A percentile compares a stretch with the other conserved stretches of the same genome.
Conservation (phyloP, 2,888 invertebrate genomes). For the Gibbula magus region DNA sequence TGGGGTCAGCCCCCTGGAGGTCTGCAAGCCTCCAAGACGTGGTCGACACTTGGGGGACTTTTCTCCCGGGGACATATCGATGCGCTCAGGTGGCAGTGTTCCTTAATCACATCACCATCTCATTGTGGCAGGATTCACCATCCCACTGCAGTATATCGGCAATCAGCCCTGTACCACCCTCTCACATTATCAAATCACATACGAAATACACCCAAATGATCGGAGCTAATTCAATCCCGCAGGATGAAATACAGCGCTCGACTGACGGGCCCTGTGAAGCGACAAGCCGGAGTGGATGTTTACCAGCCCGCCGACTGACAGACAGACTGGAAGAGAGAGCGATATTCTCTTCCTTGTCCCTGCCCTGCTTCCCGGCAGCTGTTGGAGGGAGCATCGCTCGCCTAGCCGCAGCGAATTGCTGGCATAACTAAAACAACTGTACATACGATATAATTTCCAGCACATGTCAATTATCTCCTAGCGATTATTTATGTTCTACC, state of each 20-base stretch:
- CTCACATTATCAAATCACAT: conserved; percentile 9
- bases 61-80: neutral
- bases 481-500: conserved; percentile 28
- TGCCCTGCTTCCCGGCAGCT: neutral
- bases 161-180: neutral
- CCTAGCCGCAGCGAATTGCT: neutral
- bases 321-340: neutral
- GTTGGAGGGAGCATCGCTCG: neutral
- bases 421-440: conserved; percentile 23
- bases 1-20: too few species aligned
- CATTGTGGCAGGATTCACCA: neutral
- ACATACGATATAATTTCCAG: conserved; percentile 22
- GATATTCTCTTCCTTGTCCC: too few species aligned
- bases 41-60: neutral
- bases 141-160: neutral
- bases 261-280: neutral
- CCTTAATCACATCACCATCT: neutral
- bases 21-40: too few species aligned
- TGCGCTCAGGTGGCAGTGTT: neutral
- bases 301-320: neutral
- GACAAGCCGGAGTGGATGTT: neutral
- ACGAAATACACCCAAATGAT: conserved; percentile 10
- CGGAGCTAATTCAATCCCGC: conserved; percentile 7
- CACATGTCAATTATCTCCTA: conserved; percentile 26
- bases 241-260: conserved; percentile 1